Conservation (phyloP, 2,888 invertebrate genomes). For the Leucania comma region DNA sequence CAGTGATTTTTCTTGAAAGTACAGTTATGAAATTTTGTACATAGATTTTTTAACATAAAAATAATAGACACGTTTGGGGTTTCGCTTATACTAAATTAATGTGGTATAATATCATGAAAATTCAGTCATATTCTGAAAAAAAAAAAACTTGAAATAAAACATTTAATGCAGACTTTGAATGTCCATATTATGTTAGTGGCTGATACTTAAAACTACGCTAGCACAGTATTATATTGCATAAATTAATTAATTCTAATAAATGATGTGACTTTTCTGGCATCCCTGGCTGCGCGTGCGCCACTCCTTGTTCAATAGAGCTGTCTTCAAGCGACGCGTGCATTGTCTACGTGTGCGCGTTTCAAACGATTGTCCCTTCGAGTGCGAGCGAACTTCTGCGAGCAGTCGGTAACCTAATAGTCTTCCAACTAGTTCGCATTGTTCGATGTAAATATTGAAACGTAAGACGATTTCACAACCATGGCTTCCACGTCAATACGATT, state of each 20-base stretch:
- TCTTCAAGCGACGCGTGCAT: conserved; percentile 67
- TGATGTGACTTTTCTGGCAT: conserved; percentile 24
- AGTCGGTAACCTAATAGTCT: conserved; percentile 58
- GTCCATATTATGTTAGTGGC: no score
- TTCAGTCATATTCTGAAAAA: background rate
- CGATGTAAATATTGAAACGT: conserved; percentile 62
- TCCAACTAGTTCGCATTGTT: conserved; percentile 52
- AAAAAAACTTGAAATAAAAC: no score
- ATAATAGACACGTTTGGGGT: no score
- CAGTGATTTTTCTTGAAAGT: no score
- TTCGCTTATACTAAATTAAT: no score
- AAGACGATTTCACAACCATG: conserved; percentile 32
- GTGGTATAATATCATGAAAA: background rate
- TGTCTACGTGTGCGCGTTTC: conserved; percentile 61
- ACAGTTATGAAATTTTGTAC: no score
- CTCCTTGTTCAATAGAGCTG: conserved; percentile 59
- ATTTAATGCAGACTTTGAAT: no score
- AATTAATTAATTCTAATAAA: background rate
- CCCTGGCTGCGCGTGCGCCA: conserved; percentile 59
- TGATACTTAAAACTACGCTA: background rate
- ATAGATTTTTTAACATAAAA: no score
- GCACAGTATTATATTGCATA: background rate
- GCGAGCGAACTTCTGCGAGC: conserved; percentile 46
- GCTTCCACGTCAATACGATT: conserved; percentile 24
- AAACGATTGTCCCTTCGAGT: conserved; percentile 47